Evolutionary conservation across 1,140 invertebrate species (phyloP), one percentile per base, ranked within the genome.

Genomic region (Drosophila pallidifrons): DNA sequence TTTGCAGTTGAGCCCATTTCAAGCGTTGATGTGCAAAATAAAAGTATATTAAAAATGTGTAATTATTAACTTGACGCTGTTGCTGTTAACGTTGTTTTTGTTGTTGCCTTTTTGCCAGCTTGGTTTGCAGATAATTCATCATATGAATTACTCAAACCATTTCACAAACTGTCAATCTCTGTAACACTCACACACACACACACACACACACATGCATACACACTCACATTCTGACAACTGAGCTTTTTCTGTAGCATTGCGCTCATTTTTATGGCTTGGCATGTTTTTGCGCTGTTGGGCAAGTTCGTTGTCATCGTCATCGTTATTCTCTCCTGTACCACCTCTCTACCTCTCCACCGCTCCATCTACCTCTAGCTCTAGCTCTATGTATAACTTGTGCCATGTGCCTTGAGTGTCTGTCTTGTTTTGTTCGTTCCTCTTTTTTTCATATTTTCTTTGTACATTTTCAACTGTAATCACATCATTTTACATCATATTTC

Each of bases 401-500:
- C 80, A 76, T 82, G 80, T 82, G 67, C 76, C 66, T 68, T 77
- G 43, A 54, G 28, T 43, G 30, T 6, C 15, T 35, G 5, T 61
- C 20, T 59, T 49, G 30, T 52, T 6, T 55, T 41, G 11, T 59
- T n/a, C 30, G 16, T 61, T 38, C 13, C 35, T 25, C 2, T n/a
- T 15, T 52, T 59, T 74, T 75, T 81, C 68, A 54, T 35, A 66
- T 78, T 69, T 70, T 73, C 61, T 32, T 79, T 82, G 45, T 71
- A 79, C 72, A 83, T 83, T 83, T 77, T 83, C 81, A 83, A 88
- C 79, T 87, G 82, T 88, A 88, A 88, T 88, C 83, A 88, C 82
- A 87, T 88, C 82, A 87, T 87, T 88, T 82, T 77, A 88, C 83
- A 82, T 87, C 83, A 88, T 88, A 88, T 88, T 88, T 88, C 83